Base-by-base conservation (phyloP, 2,888 invertebrate genomes). In the Pachycephus smyrnensis region DNA sequence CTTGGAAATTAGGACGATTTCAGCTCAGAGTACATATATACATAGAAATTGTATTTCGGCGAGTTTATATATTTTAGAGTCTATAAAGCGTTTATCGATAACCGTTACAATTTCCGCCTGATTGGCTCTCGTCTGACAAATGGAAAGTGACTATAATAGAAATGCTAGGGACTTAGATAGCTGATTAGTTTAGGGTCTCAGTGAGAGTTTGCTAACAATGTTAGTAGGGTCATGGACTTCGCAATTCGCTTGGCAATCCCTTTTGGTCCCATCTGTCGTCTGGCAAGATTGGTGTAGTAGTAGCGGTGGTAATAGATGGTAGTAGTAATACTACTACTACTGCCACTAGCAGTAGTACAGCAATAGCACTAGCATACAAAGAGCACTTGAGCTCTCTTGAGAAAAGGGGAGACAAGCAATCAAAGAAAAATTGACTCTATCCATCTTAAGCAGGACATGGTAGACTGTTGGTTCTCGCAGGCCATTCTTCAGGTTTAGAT, bases 391-490 rank as follows among this genome's bases (percentile, higher is more conserved):
- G 71, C 31, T 33, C 71, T 30, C 71, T 15, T 30, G 71, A 71
- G 71, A 32, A 71, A 30, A 31, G 31, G 71, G 31, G 31, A 30
- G 71, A 30, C 71, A 11, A 11, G 71, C 31, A 71, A 71, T 71
- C 71, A 36, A 12, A 35, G 74, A 73, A 73, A 73, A 73, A 73
- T 73, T n/a, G 74, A 73, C 35, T 73, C 36, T 36, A 73, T 73
- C 74, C 36, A 73, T 73, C 74, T 73, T n/a, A 36, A 35, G 74
- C 36, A 35, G 74, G 74, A 73, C 33, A 33, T 71, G 33, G 33
- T 33, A 35, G 74, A 73, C 74, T 35, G 74, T 36, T 12, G 36
- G 9, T 73, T 35, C n/a, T 11, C 74, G 15, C 71, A 32, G 12
- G 31, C 12, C 71, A 9, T 33, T 71, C 71, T 15, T 71, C 31